Evolutionary conservation across 2,797 vertebrate genomes (phyloP).

Genomic region (Brachymystax lenok): DNA sequence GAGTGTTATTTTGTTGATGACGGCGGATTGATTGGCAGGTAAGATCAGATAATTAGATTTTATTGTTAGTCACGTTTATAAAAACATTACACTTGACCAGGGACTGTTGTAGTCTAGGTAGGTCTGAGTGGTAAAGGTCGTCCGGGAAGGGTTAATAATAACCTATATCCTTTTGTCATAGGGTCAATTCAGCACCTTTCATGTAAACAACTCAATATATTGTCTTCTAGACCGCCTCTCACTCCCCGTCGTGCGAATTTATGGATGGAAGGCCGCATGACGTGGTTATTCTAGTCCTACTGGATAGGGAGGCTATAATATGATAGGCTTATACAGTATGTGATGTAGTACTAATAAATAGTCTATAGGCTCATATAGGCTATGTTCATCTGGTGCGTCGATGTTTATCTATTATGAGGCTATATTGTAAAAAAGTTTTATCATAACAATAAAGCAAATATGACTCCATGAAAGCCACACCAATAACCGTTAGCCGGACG

Average conservation of each 20-base stretch:
- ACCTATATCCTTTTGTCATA: background rate
- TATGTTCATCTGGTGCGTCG: background rate
- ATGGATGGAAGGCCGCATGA: background rate
- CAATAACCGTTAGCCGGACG: background rate
- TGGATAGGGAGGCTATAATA: background rate
- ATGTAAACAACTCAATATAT: background rate
- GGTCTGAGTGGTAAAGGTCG: background rate
- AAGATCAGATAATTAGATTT: slow-evolving; percentile 19
- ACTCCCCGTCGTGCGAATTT: background rate
- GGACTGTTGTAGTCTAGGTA: background rate
- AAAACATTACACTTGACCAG: background rate
- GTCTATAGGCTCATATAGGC: background rate
- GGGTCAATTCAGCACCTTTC: background rate
- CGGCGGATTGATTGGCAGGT: slow-evolving; percentile 48
- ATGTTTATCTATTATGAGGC: background rate
- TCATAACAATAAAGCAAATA: background rate
- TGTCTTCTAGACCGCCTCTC: background rate
- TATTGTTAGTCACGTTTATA: background rate
- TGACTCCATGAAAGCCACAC: background rate
- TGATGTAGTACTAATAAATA: background rate
- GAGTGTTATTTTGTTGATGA: slow-evolving; percentile 3
- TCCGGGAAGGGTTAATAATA: background rate
- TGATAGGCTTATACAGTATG: background rate
- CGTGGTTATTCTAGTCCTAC: background rate
- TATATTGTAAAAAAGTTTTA: background rate